Conservation (phyloP, 2,888 invertebrate genomes). For the Orthosia incerta region DNA sequence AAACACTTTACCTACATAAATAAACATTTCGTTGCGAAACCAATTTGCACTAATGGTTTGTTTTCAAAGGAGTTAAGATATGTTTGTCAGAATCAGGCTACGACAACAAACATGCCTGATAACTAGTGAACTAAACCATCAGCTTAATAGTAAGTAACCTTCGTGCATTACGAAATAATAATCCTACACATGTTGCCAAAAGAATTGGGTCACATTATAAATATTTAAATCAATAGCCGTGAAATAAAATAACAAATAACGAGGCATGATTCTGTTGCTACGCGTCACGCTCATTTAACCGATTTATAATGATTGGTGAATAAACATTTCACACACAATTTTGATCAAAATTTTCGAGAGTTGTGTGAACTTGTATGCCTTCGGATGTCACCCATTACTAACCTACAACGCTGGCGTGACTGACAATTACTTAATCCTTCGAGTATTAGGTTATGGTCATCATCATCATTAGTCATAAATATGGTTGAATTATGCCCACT, state of each 20-base stretch:
- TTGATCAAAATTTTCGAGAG: slow-evolving; percentile 41
- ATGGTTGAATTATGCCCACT: slow-evolving; percentile 18
- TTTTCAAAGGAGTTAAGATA: slow-evolving; percentile 26
- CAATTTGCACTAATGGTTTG: slow-evolving; percentile 45
- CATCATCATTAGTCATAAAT: slow-evolving; percentile 56
- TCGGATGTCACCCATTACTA: slow-evolving; percentile 67
- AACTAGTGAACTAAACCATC: background rate
- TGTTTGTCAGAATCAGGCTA: slow-evolving; percentile 35
- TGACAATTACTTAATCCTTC: slow-evolving; percentile 64
- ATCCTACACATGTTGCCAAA: slow-evolving; percentile 14
- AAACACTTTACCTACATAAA: slow-evolving; percentile 25
- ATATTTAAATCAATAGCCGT: slow-evolving; percentile 40
- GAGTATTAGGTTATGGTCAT: slow-evolving; percentile 68
- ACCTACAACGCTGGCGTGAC: slow-evolving; percentile 56
- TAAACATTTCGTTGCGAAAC: slow-evolving; percentile 34
- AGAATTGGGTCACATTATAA: slow-evolving; percentile 35
- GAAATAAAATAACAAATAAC: slow-evolving; percentile 44
- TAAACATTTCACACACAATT: slow-evolving; percentile 50
- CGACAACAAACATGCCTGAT: slow-evolving; percentile 20
- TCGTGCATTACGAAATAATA: slow-evolving; percentile 29
- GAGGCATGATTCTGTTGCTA: slow-evolving; percentile 18
- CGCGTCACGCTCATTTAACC: slow-evolving; percentile 30
- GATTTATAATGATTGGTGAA: slow-evolving; percentile 31
- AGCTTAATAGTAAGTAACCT: background rate
- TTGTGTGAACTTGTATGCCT: slow-evolving; percentile 35